phyloP scores from a whole-genome alignment of 2,888 invertebrate species.

The Crossocerus cetratus region DNA sequence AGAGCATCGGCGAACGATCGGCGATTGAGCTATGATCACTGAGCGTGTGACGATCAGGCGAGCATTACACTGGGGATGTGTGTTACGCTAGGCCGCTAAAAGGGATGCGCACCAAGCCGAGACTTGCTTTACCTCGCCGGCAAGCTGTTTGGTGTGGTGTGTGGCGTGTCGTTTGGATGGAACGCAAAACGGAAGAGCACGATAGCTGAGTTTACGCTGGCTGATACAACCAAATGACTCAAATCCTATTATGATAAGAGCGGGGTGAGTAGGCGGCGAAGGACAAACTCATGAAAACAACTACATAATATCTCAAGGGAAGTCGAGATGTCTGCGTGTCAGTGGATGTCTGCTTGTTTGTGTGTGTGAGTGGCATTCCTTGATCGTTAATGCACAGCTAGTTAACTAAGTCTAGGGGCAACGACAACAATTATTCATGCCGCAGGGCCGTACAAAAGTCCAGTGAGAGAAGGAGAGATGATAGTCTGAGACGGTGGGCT shows the following conservation, averaged over 20 bases:
- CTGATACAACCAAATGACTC: not conserved
- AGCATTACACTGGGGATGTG: too few species aligned
- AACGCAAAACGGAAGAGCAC: not conserved
- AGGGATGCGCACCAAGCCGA: not conserved
- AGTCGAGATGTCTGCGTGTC: slow-evolving; percentile 19
- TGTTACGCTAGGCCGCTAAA: too few species aligned
- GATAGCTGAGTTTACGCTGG: not conserved
- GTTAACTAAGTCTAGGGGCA: slow-evolving; percentile 74
- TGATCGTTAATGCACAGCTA: slow-evolving; percentile 76
- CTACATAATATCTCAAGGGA: slow-evolving; percentile 58
- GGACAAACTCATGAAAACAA: slow-evolving; percentile 55
- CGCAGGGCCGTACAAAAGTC: slow-evolving; percentile 69
- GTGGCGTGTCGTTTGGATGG: not conserved
- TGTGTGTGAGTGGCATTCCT: slow-evolving; percentile 70
- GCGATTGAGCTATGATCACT: not conserved
- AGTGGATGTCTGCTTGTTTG: too few species aligned
- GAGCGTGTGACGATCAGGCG: too few species aligned
- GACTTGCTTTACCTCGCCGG: not conserved
- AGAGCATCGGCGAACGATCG: not conserved
- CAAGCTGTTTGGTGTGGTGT: not conserved
- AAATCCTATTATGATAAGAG: not conserved
- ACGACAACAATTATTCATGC: slow-evolving; percentile 76
- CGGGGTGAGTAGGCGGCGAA: slow-evolving; percentile 7
- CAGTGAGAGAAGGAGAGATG: slow-evolving; percentile 13
- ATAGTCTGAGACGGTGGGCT: slow-evolving; percentile 9